Evolutionary conservation across 2,113 vertebrate genomes (phyloP).

Genomic region (Strix aluco): DNA sequence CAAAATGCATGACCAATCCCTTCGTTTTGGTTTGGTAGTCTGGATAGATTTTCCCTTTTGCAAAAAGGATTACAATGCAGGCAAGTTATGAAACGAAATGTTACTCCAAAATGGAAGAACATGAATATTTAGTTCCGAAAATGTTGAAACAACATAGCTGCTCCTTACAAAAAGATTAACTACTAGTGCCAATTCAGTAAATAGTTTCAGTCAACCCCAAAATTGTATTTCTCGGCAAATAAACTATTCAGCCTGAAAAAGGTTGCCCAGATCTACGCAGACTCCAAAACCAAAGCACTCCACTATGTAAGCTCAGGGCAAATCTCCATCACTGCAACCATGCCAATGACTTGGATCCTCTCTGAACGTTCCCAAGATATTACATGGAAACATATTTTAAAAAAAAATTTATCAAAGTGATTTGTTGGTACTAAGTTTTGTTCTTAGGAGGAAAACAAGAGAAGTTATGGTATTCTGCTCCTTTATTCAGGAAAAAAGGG

Average conservation of each 20-base stretch:
- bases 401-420: background rate
- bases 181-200: background rate
- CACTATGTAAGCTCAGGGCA: background rate
- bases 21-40: background rate
- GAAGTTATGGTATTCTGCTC: background rate
- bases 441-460: background rate
- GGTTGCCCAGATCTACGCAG: background rate
- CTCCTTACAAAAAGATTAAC: background rate
- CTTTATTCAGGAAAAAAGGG: background rate
- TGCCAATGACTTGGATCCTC: background rate
- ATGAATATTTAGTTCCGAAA: background rate
- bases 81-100: background rate
- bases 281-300: background rate
- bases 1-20: background rate
- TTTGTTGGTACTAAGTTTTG: background rate
- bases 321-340: background rate
- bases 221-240: conserved; percentile 49
- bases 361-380: background rate
- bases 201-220: conserved; percentile 22
- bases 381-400: background rate
- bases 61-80: background rate
- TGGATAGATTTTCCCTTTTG: background rate
- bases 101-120: background rate
- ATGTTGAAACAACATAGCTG: background rate
- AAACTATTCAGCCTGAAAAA: background rate